Evolutionary conservation across 2,113 vertebrate genomes (phyloP).

Genomic region (Agelaius phoeniceus): DNA sequence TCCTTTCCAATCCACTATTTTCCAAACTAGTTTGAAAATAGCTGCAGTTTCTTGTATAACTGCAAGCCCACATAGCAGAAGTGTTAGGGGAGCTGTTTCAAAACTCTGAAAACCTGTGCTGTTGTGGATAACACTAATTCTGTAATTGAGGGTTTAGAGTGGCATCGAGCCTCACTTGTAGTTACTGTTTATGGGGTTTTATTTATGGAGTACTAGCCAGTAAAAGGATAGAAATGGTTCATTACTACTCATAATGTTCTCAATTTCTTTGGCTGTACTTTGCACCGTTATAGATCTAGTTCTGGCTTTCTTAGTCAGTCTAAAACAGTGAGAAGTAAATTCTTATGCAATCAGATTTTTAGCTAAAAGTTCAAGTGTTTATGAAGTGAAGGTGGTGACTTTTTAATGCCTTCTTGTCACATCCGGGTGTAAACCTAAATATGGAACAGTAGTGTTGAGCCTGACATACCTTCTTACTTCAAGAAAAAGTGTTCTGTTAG

Average conservation of each 20-base stretch:
- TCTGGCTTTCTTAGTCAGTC: background rate
- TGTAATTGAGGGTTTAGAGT: background rate
- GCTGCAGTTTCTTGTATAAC: background rate
- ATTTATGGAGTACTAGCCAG: background rate
- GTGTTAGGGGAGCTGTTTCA: background rate
- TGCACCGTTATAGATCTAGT: fast-evolving
- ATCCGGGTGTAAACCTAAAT: background rate
- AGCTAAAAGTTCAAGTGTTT: background rate
- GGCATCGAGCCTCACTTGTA: background rate
- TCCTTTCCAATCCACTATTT: background rate
- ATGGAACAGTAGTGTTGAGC: background rate
- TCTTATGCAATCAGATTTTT: background rate
- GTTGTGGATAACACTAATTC: background rate
- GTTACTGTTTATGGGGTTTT: background rate
- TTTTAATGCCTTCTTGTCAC: background rate
- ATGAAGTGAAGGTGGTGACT: background rate
- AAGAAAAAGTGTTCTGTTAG: background rate
- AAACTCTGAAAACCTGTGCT: background rate
- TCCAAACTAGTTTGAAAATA: background rate
- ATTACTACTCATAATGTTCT: background rate
- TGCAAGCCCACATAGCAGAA: background rate
- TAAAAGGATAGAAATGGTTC: background rate
- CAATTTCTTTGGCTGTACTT: background rate
- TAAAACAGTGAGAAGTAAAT: background rate
- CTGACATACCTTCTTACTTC: background rate